These are phyloP conservation scores for Hydrolagus affinis DNA, from an alignment of 2,113 vertebrate genomes.

Conservation along the genomic window DNA sequence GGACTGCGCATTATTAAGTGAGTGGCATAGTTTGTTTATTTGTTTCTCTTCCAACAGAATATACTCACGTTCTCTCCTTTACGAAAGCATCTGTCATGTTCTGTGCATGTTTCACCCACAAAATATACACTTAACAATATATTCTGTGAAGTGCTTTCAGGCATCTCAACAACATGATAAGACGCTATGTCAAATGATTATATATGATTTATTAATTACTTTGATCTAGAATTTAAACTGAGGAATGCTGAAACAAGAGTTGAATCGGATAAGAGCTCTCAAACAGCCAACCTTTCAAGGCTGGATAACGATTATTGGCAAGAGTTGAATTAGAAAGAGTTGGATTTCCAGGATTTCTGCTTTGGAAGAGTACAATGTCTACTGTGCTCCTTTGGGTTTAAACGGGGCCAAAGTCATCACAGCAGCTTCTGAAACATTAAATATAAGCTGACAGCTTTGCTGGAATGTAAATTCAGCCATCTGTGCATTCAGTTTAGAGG, in stretches of 20 bases:
- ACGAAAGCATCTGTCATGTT: too few relatives aligned
- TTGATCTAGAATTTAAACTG: not conserved
- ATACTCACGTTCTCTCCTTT: too few relatives aligned
- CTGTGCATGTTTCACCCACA: too few relatives aligned
- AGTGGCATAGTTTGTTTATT: too few relatives aligned
- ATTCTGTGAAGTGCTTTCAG: too few relatives aligned
- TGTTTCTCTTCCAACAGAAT: too few relatives aligned
- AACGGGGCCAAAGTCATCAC: not conserved
- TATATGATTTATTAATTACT: too few relatives aligned
- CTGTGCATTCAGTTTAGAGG: not conserved
- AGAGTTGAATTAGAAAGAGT: too few relatives aligned
- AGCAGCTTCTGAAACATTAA: not conserved
- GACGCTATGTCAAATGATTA: too few relatives aligned
- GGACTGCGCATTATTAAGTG: too few relatives aligned
- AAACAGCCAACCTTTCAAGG: not conserved
- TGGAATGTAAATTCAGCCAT: not conserved
- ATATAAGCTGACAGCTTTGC: not conserved
- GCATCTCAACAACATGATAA: too few relatives aligned
- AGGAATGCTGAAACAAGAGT: not conserved
- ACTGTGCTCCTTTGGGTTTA: not conserved
- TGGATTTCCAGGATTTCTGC: not conserved
- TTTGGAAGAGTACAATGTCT: not conserved
- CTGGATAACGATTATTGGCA: not conserved
- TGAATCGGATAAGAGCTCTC: not conserved
- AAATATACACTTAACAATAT: too few relatives aligned